Percentiles rank a stretch among this genome's conserved stretches.
phyloP scores from a whole-genome alignment of 2,113 vertebrate genomes.

The Pterocles burchelli region DNA sequence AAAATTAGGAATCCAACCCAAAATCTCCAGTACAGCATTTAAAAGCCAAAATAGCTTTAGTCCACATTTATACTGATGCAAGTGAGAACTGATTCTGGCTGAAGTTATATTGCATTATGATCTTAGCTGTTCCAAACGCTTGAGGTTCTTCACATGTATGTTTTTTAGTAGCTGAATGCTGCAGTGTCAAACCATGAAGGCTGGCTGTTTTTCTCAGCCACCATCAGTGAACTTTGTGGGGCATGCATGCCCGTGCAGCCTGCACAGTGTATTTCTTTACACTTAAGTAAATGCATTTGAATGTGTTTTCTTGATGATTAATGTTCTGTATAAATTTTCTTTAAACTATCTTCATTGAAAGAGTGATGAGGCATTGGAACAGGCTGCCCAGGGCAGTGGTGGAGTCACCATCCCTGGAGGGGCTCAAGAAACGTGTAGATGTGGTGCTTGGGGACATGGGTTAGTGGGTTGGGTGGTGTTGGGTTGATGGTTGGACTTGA shows the following conservation, averaged over 20 bases:
- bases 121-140: neutral
- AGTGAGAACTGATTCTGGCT: slow-evolving; percentile 7
- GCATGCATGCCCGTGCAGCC: neutral
- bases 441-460: too few species aligned
- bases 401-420: too few species aligned
- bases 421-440: too few species aligned
- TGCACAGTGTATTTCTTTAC: neutral
- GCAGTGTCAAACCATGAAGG: neutral
- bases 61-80: neutral
- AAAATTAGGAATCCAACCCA: neutral
- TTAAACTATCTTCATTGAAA: neutral
- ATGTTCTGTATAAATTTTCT: neutral
- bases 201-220: neutral
- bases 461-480: too few species aligned
- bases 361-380: too few species aligned
- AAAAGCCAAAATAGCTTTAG: neutral
- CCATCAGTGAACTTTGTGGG: neutral
- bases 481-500: too few species aligned
- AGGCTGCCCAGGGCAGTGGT: too few species aligned
- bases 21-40: neutral
- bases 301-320: neutral
- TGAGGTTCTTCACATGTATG: neutral
- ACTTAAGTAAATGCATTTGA: neutral
- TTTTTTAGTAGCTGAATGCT: neutral
- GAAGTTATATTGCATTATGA: neutral